These are phyloP conservation scores for Diorhabda carinulata DNA, from an alignment of 1,140 invertebrate species.

Conservation along the genomic window DNA sequence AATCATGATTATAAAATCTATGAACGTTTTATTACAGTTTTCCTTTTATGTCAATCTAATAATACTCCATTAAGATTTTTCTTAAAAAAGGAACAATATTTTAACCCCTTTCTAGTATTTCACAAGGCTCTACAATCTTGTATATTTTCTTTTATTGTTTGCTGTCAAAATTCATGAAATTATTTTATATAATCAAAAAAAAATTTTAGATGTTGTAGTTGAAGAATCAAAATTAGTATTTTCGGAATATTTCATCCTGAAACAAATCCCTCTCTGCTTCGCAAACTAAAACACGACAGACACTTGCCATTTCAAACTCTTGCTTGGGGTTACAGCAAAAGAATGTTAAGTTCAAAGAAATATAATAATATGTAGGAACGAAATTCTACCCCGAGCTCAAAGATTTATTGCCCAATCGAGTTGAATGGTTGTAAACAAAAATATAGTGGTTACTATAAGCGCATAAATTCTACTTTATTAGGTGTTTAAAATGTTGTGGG, in stretches of 20 bases:
- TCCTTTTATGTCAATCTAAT: no score
- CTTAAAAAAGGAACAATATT: no score
- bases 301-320: neutral
- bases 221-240: no score
- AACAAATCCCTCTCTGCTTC: neutral
- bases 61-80: no score
- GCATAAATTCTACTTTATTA: conserved; percentile 43
- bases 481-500: conserved; percentile 31
- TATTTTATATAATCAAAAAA: no score
- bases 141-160: no score
- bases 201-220: no score
- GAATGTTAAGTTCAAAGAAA: conserved; percentile 9
- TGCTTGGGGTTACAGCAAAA: conserved; percentile 6
- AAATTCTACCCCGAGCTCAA: conserved; percentile 25
- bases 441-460: conserved; percentile 41
- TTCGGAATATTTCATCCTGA: neutral
- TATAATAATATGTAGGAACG: conserved; percentile 8
- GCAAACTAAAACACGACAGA: neutral
- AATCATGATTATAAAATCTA: no score
- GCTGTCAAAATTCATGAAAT: no score
- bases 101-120: no score
- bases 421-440: conserved; percentile 41
- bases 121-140: no score
- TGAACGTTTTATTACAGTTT: no score
- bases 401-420: conserved; percentile 40